Base-by-base conservation (phyloP, 2,888 invertebrate species). In the Calliphora vomitoria region DNA sequence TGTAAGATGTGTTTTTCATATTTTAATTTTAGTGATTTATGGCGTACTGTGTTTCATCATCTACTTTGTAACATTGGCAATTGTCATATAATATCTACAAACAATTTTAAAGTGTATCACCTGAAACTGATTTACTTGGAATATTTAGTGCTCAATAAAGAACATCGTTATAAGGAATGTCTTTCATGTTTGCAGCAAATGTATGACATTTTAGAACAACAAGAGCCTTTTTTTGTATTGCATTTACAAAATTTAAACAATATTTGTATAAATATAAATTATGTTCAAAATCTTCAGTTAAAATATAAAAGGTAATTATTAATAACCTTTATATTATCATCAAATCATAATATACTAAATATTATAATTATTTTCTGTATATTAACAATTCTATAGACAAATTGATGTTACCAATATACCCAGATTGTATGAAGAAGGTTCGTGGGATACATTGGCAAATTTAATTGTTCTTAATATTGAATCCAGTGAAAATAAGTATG, bases 331-430 rank as follows among this genome's bases (percentile, higher is more conserved):
- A 35, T 35, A 35, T 35, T 35, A 35, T 6, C 4, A 35, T 35
- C 6, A 35, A 35, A 35, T 35, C 35, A 35, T 35, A 31, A 31
- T 44, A 1, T 44, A 44, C 4, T 44, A 11, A 13, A 13, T 44
- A 44, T 11, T 41, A 41, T 11, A 41, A 8, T 41, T 10, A 41
- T 41, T 41, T 13, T 44, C 8, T 44, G 11, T 11, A 4, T 44
- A 0, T 13, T 13, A 35, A 35, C 25, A 41, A 41, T 41, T 55
- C 13, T 68, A 5, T 55, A 79, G 90, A 71, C 88, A 88, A 86
- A 85, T 90, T 15, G 72, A 88, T 25, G 64, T 89, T 38, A 88
- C 66, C 41, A 88, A 60, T 50, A 86, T 90, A 41, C 86, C 89
- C 8, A 75, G 58, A 35, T 75, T 89, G 3, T 89, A 85, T 62